Base-by-base conservation (phyloP, 1,140 invertebrate species). In the Cotesia chilonis region DNA sequence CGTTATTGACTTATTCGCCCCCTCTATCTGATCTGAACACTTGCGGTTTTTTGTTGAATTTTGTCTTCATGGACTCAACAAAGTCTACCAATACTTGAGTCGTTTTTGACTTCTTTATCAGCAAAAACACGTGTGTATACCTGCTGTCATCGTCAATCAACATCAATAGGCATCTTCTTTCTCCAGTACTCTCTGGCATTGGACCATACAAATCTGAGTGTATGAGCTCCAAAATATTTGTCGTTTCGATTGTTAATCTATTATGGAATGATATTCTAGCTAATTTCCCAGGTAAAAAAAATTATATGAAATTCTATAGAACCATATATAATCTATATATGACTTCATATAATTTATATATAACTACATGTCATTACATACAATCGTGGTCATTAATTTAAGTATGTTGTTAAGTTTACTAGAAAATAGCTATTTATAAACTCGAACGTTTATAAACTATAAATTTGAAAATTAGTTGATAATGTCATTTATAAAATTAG, bases 151-250 rank as follows among this genome's bases (percentile, higher is more conserved):
- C 83, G 76, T 88, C 85, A 55, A 84, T 87, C 9, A 87, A 67
- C 5, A 78, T 20, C 4, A 86, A 68, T 63, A 83, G 83, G 67
- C 83, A 87, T 72, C 75, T 72, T 1, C 75, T 60, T 4, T 83
- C 80, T 17, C 79, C 77, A 10, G 83, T 86, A 55, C 38, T 71
- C 20, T 59, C 74, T 54, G 81, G 75, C 80, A 88, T 87, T n/a
- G 86, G 83, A 1, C 86, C 86, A 70, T 84, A 84, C 0, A 85
- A 75, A 81, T 88, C 85, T 6, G 75, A 77, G 75, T 87, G 84
- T 64, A 88, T 80, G 37, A 87, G 14, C 67, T 86, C 81, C 10
- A 55, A 37, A 14, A 17, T 35, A 4, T 20, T 20, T 55, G 37
- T 57, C 1, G 66, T 17, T 37, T 10, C 36, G 3, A 10, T 12